Conservation (phyloP, 2,113 vertebrate species). For the Barbus barbus region DNA sequence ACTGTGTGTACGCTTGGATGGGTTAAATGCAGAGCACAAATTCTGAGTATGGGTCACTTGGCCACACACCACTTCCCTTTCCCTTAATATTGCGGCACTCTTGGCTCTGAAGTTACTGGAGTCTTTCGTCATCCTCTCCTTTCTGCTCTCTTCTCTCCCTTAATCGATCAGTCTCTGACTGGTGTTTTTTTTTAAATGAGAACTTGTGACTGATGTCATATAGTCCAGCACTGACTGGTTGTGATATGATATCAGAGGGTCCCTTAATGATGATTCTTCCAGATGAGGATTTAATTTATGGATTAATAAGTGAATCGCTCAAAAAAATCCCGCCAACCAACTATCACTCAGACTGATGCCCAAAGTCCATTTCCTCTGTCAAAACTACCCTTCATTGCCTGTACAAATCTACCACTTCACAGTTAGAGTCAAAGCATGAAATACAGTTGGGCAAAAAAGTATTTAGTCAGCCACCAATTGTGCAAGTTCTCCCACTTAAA, state of each 20-base stretch:
- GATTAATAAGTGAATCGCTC: conserved; percentile 65
- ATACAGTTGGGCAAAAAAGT: too few species aligned
- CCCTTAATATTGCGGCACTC: not conserved
- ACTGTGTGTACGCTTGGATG: too few species aligned
- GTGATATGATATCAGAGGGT: conserved; percentile 40
- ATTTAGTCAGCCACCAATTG: too few species aligned
- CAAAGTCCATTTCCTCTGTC: not conserved
- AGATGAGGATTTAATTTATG: conserved; percentile 58
- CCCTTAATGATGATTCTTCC: conserved; percentile 49
- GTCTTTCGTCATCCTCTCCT: not conserved
- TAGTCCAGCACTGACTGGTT: conserved; percentile 35
- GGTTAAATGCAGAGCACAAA: too few species aligned
- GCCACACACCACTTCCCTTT: too few species aligned
- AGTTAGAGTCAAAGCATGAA: too few species aligned
- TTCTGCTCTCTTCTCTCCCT: not conserved
- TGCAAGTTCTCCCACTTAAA: too few species aligned
- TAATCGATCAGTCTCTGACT: conserved; percentile 39
- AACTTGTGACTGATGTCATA: conserved; percentile 47
- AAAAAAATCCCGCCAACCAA: conserved; percentile 45
- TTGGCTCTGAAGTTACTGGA: not conserved
- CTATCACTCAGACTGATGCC: conserved; percentile 39
- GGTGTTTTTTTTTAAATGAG: conserved; percentile 43
- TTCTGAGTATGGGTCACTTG: too few species aligned
- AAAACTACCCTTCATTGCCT: not conserved
- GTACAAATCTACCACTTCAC: not conserved